These are phyloP conservation scores for Dorcus hopei DNA, from an alignment of 2,888 invertebrate species.

Conservation along the genomic window DNA sequence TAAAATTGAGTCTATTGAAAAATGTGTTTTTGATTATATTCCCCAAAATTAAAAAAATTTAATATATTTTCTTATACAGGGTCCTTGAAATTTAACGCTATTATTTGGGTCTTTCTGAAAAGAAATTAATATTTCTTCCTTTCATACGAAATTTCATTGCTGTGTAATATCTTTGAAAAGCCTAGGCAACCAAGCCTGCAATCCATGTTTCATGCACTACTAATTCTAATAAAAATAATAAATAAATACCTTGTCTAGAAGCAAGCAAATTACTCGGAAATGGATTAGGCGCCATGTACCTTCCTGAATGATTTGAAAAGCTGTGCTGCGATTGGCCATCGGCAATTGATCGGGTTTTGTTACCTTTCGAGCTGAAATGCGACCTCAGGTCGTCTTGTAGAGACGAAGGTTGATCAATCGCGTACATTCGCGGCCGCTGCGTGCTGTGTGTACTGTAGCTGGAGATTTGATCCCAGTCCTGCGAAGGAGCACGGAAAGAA, in stretches of 20 bases:
- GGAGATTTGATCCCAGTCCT: slow-evolving; percentile 85
- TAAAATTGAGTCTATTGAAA: no score
- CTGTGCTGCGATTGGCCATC: slow-evolving; percentile 89
- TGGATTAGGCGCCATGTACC: slow-evolving; percentile 65
- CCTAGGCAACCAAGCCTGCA: no score
- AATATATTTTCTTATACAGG: no score
- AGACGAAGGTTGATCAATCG: slow-evolving; percentile 61
- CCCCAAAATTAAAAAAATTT: no score
- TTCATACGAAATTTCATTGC: no score
- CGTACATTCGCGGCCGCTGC: slow-evolving; percentile 82
- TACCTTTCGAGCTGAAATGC: slow-evolving; percentile 68
- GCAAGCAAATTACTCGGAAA: slow-evolving; percentile 74
- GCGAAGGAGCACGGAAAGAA: slow-evolving; percentile 17
- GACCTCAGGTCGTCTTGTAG: slow-evolving; percentile 70
- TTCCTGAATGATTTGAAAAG: slow-evolving; percentile 77
- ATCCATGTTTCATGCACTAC: no score
- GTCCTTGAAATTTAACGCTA: no score
- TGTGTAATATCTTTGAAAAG: no score
- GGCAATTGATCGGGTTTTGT: slow-evolving; percentile 67
- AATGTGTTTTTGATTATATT: no score
- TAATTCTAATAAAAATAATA: no score
- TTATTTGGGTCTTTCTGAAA: no score
- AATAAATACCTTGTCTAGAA: slow-evolving; percentile 60
- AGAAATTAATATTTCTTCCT: no score
- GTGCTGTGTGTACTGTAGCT: slow-evolving; percentile 89